These are phyloP conservation scores for Metridium senile DNA, from an alignment of 92 coral and sea anemone species.

Conservation along the genomic window DNA sequence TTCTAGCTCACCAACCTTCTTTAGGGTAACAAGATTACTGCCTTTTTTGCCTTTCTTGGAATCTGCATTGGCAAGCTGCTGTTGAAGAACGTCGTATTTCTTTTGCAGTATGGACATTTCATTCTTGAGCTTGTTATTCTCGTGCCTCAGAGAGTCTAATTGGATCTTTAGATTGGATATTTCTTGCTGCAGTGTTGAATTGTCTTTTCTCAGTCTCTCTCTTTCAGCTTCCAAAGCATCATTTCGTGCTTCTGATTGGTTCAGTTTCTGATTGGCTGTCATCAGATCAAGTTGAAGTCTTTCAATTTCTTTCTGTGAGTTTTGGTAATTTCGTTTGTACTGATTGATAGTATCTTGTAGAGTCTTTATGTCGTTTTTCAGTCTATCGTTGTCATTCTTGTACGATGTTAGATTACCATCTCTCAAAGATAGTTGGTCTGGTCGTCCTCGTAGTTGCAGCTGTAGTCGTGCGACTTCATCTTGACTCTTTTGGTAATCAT, in stretches of 20 bases:
- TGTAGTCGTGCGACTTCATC: slow-evolving; percentile 71
- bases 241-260: slow-evolving; percentile 70
- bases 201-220: slow-evolving; percentile 60
- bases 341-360: slow-evolving; percentile 65
- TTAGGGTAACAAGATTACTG: slow-evolving; percentile 60
- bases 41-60: slow-evolving; percentile 40
- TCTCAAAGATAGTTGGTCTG: slow-evolving; percentile 47
- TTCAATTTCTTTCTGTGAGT: slow-evolving; percentile 73
- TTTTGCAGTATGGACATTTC: slow-evolving; percentile 68
- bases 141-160: slow-evolving; percentile 71
- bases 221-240: slow-evolving; percentile 69
- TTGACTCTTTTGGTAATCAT: slow-evolving; percentile 66
- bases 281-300: slow-evolving; percentile 60
- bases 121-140: slow-evolving; percentile 64
- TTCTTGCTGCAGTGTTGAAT: slow-evolving; percentile 50
- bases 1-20: slow-evolving; percentile 74
- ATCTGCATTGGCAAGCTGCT: slow-evolving; percentile 60
- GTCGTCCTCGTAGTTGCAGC: slow-evolving; percentile 65
- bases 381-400: slow-evolving; percentile 68
- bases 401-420: slow-evolving; percentile 35
- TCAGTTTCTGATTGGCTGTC: slow-evolving; percentile 57
- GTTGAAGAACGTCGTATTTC: slow-evolving; percentile 71
- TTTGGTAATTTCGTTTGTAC: slow-evolving; percentile 57
- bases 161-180: slow-evolving; percentile 68
- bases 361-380: slow-evolving; percentile 63